Conservation (phyloP, 2,888 invertebrate species). For the Hanleya hanleyi region DNA sequence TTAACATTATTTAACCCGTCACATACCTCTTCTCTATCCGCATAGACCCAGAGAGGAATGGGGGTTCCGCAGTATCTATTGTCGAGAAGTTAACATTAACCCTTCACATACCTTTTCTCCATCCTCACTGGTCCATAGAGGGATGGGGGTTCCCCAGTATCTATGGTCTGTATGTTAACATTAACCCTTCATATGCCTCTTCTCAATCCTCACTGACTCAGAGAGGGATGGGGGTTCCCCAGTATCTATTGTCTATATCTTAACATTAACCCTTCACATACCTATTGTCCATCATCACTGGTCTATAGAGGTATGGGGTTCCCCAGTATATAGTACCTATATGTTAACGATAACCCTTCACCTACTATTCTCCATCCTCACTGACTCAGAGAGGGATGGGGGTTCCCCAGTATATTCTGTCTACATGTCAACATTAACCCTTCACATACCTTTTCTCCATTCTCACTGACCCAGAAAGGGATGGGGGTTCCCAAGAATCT, state of each 20-base stretch:
- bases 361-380: slow-evolving; percentile 87
- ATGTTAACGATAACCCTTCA: too few species aligned
- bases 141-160: slow-evolving; percentile 99
- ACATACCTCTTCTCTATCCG: slow-evolving; percentile 87
- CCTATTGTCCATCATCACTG: slow-evolving; percentile 91
- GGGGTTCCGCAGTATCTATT: slow-evolving; percentile 99
- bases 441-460: too few species aligned
- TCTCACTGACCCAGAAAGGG: slow-evolving; percentile 95
- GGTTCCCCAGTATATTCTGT: too few species aligned
- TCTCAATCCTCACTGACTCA: slow-evolving; percentile 96
- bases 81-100: slow-evolving; percentile 75
- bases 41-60: slow-evolving; percentile 96
- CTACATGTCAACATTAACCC: too few species aligned
- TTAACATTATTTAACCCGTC: slow-evolving; percentile 50
- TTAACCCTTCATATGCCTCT: slow-evolving; percentile 77
- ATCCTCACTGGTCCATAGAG: slow-evolving; percentile 94
- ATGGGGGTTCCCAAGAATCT: slow-evolving; percentile 99
- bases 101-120: slow-evolving; percentile 82
- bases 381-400: slow-evolving; percentile 99
- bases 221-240: slow-evolving; percentile 99
- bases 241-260: too few species aligned
- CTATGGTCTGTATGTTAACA: slow-evolving; percentile 81
- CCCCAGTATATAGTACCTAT: slow-evolving; percentile 99
- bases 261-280: slow-evolving; percentile 27
- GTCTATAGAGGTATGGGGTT: slow-evolving; percentile 98